phyloP scores from a whole-genome alignment of 2,888 invertebrate species.

The Machimus atricapillus region DNA sequence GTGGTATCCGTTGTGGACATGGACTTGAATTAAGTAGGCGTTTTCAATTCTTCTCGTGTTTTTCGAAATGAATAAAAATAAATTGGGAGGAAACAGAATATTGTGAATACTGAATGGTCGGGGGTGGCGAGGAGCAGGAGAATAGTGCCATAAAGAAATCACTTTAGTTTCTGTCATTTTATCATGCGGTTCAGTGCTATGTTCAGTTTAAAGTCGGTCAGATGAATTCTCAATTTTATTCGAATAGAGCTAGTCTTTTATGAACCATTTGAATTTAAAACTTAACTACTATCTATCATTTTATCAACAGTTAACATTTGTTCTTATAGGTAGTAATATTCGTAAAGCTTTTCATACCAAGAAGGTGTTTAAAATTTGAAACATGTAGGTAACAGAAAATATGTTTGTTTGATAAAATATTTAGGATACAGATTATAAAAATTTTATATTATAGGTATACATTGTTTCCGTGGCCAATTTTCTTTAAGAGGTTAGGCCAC shows the following conservation, averaged over 20 bases:
- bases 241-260: neutral
- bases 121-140: neutral
- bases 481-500: no score
- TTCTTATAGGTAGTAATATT: no score
- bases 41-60: neutral
- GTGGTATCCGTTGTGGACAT: neutral
- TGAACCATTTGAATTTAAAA: no score
- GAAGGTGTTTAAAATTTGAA: no score
- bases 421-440: no score
- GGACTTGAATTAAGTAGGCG: neutral
- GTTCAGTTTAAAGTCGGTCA: neutral
- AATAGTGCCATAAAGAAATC: neutral
- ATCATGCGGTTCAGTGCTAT: neutral
- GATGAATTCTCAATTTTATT: neutral
- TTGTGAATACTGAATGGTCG: neutral
- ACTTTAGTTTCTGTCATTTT: neutral
- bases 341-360: no score
- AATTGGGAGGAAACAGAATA: neutral
- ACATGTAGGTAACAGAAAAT: no score
- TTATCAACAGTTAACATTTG: no score
- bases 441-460: no score
- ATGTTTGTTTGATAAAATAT: no score
- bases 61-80: neutral
- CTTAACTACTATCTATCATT: no score
- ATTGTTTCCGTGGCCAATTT: no score